Base-by-base conservation (phyloP, 1,140 invertebrate species). In the Thalassaphorura encarpata region DNA sequence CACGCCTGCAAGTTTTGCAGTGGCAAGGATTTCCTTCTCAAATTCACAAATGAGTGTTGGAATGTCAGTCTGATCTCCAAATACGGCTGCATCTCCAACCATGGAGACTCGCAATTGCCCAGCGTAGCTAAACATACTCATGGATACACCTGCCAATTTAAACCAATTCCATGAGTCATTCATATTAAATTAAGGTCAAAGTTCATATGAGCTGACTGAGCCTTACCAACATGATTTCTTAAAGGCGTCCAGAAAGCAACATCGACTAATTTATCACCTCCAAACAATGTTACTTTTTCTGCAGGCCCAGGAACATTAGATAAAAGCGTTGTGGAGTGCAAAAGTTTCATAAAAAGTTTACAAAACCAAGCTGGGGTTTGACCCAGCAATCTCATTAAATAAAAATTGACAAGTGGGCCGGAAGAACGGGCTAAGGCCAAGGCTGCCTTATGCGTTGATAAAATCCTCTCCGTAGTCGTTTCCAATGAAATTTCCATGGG, bases 301-400 rank as follows among this genome's bases (percentile, higher is more conserved):
- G 29, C 40, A 2, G 60, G 60, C 6, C 60, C 60, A 4, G 60
- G 60, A n/a, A 62, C 56, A 56, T 62, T 62, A 6, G 43, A 50
- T 3, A 62, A 15, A 11, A 58, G 24, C 15, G 52, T 13, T 27
- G 60, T 62, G 41, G 60, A 48, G 48, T 58, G 52, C 19, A 54
- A 24, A 2, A 52, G 21, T 16, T 52, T 45, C 6, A 47, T 41
- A 27, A 62, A 50, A 19, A 52, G 41, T 8, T 52, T 43, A 16
- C 46, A 36, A 4, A 58, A 28, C 3, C 1, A 6, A 3, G 41
- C 41, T 1, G 56, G 52, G 16, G 26, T 31, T 45, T 41, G 28
- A 11, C 56, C 56, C 4, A 52, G n/a, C 2, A 58, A 21, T 33
- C 42, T 11, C 31, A 54, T 49, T 15, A 61, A 21, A 21, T 36